Evolutionary conservation across 2,888 invertebrate genomes (phyloP).

Genomic region (Heterodera filipjevi): DNA sequence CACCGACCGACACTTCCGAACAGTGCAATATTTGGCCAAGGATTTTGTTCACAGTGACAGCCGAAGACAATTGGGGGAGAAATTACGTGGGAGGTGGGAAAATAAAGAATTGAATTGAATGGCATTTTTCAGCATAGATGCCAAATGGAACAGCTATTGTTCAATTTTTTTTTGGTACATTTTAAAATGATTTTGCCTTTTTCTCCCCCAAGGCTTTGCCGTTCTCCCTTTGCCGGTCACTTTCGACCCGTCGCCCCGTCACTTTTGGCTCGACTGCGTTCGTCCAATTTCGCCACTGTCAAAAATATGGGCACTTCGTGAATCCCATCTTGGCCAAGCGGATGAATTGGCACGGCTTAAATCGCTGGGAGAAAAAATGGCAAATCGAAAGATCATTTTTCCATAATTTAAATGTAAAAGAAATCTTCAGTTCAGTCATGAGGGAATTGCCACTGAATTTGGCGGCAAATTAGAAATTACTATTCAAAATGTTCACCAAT

Average conservation of each 20-base stretch:
- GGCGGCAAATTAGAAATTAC: conserved; percentile 43
- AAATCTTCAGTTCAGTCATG: background rate
- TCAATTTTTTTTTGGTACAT: background rate
- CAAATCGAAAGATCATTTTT: conserved; percentile 9
- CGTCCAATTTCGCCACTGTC: conserved; percentile 31
- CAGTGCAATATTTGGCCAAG: conserved; percentile 34
- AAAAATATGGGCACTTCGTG: conserved; percentile 30
- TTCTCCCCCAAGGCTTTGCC: background rate
- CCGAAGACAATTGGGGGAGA: conserved; percentile 42
- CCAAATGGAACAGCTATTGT: background rate
- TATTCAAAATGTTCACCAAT: conserved; percentile 41
- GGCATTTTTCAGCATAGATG: background rate
- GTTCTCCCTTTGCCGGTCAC: background rate
- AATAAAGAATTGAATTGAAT: background rate
- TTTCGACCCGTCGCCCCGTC: background rate
- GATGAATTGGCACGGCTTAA: conserved; percentile 29
- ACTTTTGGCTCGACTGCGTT: conserved; percentile 33
- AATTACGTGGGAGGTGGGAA: conserved; percentile 37
- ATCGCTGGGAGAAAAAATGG: background rate
- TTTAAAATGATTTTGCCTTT: background rate
- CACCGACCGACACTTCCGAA: background rate
- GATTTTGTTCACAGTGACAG: conserved; percentile 37
- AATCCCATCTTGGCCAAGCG: conserved; percentile 43
- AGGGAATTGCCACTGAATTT: conserved; percentile 27
- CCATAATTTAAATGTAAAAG: background rate